Conservation (phyloP, 2,888 invertebrate genomes). For the Cerastis rubricosa region DNA sequence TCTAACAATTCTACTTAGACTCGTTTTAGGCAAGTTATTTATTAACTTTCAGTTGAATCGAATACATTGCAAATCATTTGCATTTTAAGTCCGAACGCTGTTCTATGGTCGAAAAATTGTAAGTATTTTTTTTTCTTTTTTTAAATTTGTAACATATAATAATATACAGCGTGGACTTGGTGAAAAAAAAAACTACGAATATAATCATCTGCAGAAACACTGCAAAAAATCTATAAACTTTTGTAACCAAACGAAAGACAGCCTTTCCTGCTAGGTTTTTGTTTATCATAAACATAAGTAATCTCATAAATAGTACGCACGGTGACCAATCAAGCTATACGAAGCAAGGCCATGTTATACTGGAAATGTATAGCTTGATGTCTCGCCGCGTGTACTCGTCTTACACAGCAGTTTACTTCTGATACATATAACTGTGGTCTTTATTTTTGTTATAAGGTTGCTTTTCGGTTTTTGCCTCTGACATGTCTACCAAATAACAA, state of each 20-base stretch:
- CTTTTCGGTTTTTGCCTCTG: not conserved
- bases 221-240: not conserved
- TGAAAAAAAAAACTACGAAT: not conserved
- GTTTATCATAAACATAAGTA: slow-evolving; percentile 11
- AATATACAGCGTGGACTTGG: not conserved
- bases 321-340: no score
- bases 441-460: not conserved
- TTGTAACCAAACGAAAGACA: slow-evolving; percentile 5
- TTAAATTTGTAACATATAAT: no score
- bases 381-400: not conserved
- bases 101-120: slow-evolving; percentile 3
- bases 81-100: not conserved
- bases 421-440: not conserved
- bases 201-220: not conserved
- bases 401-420: not conserved
- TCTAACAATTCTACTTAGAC: slow-evolving; percentile 56
- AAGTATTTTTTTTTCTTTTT: no score
- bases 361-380: no score
- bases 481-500: not conserved
- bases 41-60: not conserved
- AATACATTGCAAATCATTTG: not conserved
- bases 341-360: no score
- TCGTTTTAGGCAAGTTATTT: slow-evolving; percentile 41
- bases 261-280: slow-evolving; percentile 1
- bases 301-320: slow-evolving; percentile 24